Conservation (phyloP, 2,797 vertebrate species). For the Peromyscus eremicus region DNA sequence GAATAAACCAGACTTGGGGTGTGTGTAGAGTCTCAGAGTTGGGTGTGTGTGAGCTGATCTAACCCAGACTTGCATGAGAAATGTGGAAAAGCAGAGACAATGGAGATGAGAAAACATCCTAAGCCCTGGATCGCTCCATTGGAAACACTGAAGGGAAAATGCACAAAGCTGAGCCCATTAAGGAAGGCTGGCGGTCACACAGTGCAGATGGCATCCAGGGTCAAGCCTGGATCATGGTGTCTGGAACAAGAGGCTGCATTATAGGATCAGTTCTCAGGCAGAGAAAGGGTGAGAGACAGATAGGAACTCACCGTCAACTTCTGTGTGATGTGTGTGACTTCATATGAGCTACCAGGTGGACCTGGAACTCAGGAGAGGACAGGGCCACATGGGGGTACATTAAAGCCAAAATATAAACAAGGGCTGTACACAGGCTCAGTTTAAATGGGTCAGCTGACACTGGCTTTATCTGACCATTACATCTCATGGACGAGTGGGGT, state of each 20-base stretch:
- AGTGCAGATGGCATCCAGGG: fast-evolving
- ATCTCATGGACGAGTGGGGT: fast-evolving
- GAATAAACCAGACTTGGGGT: neutral
- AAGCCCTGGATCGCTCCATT: neutral
- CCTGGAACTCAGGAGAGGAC: neutral
- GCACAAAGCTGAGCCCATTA: neutral
- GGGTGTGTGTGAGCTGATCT: neutral
- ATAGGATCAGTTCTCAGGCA: neutral
- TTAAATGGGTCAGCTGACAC: neutral
- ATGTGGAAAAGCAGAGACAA: neutral
- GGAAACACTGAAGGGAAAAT: neutral
- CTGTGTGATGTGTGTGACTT: neutral
- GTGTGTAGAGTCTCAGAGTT: neutral
- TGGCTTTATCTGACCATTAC: neutral
- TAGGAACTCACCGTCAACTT: fast-evolving
- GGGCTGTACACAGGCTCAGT: fast-evolving
- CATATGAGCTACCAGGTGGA: fast-evolving
- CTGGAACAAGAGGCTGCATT: neutral
- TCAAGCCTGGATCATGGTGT: too few relatives aligned
- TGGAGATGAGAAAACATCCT: neutral
- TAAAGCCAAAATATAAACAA: fast-evolving
- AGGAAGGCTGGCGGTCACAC: neutral
- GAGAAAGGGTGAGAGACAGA: fast-evolving
- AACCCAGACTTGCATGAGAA: neutral
- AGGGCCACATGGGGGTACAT: neutral